Percentiles rank a stretch among this genome's conserved stretches.
These are phyloP conservation scores for Condylura cristata DNA, from an alignment of 2,113 vertebrate genomes.

Conservation along the genomic window DNA sequence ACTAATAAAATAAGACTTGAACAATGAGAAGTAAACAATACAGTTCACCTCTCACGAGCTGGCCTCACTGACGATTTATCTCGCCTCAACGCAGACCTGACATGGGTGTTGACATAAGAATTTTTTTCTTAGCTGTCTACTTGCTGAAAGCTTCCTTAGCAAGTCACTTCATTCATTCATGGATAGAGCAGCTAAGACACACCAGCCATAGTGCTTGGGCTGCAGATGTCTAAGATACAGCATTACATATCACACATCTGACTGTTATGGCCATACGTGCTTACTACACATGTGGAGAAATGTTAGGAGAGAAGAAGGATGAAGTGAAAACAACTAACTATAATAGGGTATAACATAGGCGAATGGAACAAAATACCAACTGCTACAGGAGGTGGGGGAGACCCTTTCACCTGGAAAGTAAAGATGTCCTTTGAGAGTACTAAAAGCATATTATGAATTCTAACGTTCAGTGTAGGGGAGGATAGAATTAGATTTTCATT, in stretches of 20 bases:
- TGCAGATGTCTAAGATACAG: neutral
- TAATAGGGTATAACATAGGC: neutral
- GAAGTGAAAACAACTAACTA: neutral
- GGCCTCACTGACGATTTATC: neutral
- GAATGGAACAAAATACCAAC: constrained; percentile 6
- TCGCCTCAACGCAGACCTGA: neutral
- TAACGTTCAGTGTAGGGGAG: neutral
- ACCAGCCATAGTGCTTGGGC: neutral
- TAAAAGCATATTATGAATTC: neutral
- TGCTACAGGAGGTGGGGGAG: neutral
- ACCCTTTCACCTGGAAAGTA: neutral
- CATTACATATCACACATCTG: neutral
- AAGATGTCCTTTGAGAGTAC: neutral
- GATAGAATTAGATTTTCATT: too few species aligned
- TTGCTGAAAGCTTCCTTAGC: neutral
- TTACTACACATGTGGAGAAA: neutral
- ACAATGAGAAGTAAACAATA: neutral
- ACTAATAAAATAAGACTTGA: neutral
- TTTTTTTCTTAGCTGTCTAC: neutral
- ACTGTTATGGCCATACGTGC: neutral
- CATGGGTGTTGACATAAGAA: neutral
- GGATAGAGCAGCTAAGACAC: neutral
- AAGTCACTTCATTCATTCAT: neutral
- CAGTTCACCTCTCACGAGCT: neutral
- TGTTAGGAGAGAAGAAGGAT: neutral